Conservation (phyloP, 2,888 invertebrate species). For the Pedicia rivosa region DNA sequence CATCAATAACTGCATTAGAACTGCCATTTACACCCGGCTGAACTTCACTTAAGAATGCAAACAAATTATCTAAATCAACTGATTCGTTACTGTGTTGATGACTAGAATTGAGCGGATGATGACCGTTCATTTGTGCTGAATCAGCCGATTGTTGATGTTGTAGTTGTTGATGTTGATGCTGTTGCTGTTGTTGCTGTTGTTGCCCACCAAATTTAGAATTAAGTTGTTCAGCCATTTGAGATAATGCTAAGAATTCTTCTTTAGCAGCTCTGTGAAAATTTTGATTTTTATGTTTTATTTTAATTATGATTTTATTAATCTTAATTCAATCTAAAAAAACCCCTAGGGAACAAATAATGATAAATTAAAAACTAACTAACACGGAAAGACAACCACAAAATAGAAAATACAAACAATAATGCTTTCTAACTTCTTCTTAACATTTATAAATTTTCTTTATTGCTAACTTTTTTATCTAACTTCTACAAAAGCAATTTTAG, state of each 20-base stretch:
- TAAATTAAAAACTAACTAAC: too few relatives aligned
- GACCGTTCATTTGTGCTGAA: constrained; percentile 15
- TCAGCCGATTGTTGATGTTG: constrained; percentile 13
- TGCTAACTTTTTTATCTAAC: too few relatives aligned
- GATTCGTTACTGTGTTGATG: constrained; percentile 41
- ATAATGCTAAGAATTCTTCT: constrained; percentile 51
- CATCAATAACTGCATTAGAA: constrained; percentile 54
- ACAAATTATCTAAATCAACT: constrained; percentile 76
- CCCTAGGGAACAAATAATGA: too few relatives aligned
- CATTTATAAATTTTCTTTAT: too few relatives aligned
- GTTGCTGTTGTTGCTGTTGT: constrained; percentile 12
- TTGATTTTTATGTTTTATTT: too few relatives aligned
- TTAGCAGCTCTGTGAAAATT: constrained; percentile 28
- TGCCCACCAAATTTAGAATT: constrained; percentile 37
- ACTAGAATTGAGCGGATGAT: constrained; percentile 16
- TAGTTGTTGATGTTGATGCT: constrained; percentile 13
- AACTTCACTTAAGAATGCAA: constrained; percentile 76
- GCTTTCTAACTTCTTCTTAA: too few relatives aligned
- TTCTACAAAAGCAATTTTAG: too few relatives aligned
- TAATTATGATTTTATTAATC: too few relatives aligned
- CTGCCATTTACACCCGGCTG: constrained; percentile 32
- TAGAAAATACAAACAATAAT: too few relatives aligned
- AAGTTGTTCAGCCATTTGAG: constrained; percentile 55
- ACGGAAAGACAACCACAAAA: too few relatives aligned
- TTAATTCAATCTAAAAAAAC: too few relatives aligned